phyloP scores from a whole-genome alignment of 2,797 vertebrate genomes.

The Tangara arthus region DNA sequence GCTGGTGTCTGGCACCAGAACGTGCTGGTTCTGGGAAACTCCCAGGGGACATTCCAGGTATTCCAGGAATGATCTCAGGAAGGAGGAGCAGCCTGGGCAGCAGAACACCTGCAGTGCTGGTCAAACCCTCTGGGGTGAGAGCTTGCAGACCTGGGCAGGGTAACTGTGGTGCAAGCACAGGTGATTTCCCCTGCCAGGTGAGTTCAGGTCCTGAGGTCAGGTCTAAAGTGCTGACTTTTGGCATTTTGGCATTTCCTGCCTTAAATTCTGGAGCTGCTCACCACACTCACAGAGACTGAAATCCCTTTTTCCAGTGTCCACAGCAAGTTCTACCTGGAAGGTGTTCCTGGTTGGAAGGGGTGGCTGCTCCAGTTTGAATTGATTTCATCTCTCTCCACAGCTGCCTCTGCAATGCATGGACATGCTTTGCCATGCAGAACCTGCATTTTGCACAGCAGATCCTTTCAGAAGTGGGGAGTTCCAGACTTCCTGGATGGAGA shows the following conservation, averaged over 20 bases:
- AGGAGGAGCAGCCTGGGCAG: not conserved
- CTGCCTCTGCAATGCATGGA: not conserved
- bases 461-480: not conserved
- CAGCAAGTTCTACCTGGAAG: not conserved
- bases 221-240: not conserved
- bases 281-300: not conserved
- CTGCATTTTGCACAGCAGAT: not conserved
- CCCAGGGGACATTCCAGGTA: fast-evolving
- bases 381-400: not conserved
- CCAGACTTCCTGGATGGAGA: not conserved
- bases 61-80: not conserved
- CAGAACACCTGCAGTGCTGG: not conserved
- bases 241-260: not conserved
- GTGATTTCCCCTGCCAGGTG: not conserved
- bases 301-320: not conserved
- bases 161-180: not conserved
- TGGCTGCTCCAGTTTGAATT: not conserved
- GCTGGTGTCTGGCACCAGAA: not conserved
- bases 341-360: not conserved
- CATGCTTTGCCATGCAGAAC: not conserved
- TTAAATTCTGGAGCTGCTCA: not conserved
- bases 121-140: not conserved
- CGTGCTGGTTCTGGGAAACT: not conserved
- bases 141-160: not conserved
- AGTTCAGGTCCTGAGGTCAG: not conserved